These are phyloP conservation scores for Erebia palarica DNA, from an alignment of 2,888 invertebrate genomes.

Conservation along the genomic window DNA sequence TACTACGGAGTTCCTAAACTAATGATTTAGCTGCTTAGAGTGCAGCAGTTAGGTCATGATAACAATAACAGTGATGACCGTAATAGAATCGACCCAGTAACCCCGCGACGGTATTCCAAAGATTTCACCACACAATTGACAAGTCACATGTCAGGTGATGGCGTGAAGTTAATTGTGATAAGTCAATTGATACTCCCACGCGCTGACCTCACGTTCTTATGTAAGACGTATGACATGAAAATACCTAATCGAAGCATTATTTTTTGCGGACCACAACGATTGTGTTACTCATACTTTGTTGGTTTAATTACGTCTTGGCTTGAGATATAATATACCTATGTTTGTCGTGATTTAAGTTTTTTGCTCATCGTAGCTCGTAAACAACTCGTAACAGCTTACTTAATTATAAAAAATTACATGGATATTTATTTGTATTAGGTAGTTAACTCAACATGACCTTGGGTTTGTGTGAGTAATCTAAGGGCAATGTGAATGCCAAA, in stretches of 20 bases:
- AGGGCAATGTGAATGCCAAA: too few species aligned
- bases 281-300: conserved; percentile 20
- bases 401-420: neutral
- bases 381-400: neutral
- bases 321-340: neutral
- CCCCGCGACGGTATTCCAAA: conserved; percentile 22
- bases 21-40: neutral
- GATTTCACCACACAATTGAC: conserved; percentile 30
- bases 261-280: conserved; percentile 13
- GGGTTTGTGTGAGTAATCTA: neutral
- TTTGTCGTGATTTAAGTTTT: conserved; percentile 10
- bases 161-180: conserved; percentile 36
- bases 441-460: neutral
- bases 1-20: too few species aligned
- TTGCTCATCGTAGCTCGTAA: neutral
- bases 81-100: conserved; percentile 28
- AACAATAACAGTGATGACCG: neutral
- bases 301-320: conserved; percentile 17
- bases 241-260: neutral
- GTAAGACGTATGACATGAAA: conserved; percentile 28
- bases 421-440: too few species aligned
- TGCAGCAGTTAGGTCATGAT: neutral
- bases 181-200: conserved; percentile 43
- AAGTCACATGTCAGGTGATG: conserved; percentile 57
- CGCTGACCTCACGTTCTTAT: conserved; percentile 41